A percentile compares a stretch with the other conserved stretches of the same genome.
Conservation (phyloP, 2,888 invertebrate species). For the Empis stercorea region DNA sequence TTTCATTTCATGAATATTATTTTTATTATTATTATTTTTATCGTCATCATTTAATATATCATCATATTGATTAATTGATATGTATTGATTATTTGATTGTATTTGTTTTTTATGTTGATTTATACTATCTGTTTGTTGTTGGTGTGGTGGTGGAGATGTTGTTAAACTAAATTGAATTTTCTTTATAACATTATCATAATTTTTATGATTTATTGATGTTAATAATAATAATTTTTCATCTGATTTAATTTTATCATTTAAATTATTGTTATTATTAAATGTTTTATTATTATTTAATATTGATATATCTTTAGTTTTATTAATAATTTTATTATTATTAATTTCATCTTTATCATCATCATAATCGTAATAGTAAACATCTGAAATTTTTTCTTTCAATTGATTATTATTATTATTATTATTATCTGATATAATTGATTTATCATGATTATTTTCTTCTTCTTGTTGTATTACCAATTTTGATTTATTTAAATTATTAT, state of each 20-base stretch:
- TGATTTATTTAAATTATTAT: not conserved
- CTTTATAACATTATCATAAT: too few species aligned
- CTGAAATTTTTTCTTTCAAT: not conserved
- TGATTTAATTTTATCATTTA: not conserved
- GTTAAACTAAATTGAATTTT: too few species aligned
- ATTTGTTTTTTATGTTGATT: too few species aligned
- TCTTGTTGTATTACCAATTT: not conserved
- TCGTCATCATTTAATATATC: not conserved
- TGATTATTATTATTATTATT: not conserved
- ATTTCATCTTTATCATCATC: not conserved
- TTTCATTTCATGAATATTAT: not conserved
- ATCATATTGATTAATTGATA: not conserved
- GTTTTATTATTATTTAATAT: not conserved
- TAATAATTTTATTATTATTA: not conserved
- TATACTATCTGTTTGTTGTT: too few species aligned
- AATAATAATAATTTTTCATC: too few species aligned
- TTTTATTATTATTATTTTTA: not conserved
- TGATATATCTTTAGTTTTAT: not conserved
- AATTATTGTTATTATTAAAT: too few species aligned
- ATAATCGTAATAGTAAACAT: constrained; percentile 1
- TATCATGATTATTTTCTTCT: not conserved
- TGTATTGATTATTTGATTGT: not conserved
- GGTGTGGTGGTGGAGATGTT: too few species aligned
- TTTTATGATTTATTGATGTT: too few species aligned
- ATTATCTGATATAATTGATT: not conserved